Evolutionary conservation across 2,113 vertebrate species (phyloP), one percentile per base, ranked within the genome.

Genomic region (Nanorana parkeri): DNA sequence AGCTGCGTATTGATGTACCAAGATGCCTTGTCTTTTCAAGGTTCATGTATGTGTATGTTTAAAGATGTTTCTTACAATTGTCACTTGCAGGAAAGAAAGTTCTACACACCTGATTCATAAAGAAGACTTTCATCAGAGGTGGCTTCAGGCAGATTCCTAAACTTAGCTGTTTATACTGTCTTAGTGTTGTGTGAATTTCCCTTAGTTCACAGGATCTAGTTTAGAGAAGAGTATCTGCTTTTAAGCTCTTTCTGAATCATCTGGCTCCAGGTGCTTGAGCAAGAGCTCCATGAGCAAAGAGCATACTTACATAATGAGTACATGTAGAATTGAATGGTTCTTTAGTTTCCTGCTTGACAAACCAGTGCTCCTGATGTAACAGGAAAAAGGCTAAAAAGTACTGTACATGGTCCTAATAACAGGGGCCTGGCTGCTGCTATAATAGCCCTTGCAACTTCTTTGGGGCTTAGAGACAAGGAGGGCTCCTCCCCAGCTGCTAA

Each of bases 21-120:
- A 79, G 87, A 91, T 92, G 94, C 94, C 95, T 97, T 80, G 88
- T 92, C 89, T 91, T 94, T 95, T 67, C 54, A 79, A 75, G 72
- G 72, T 55, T 36, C 20, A 47, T 68, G 66, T 69, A 60, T 69
- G 66, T 68, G 66, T 68, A 54, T 69, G 52, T 79, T 24, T 60
- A 41, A 55, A 68, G 28, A 68, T 68, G 32, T 13, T 17, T 51
- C 55, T 26, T 29, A 68, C 64, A 78, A 65, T 67, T 26, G 93
- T 93, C 93, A 92, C 90, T 91, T 89, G 90, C 77, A 79, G 77
- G 77, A 79, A 79, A 79, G 77, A 68, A 51, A 68, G 55, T n/a
- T 80, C 61, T 80, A 21, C 32, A n/a, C 55, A 51, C 29, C 24
- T 47, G 66, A 36, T 32, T 41, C 77, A 47, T 47, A 36, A 32